A percentile compares a stretch with the other conserved stretches of the same genome.
Conservation (phyloP, 2,797 vertebrate genomes). For the Eulemur mongoz region DNA sequence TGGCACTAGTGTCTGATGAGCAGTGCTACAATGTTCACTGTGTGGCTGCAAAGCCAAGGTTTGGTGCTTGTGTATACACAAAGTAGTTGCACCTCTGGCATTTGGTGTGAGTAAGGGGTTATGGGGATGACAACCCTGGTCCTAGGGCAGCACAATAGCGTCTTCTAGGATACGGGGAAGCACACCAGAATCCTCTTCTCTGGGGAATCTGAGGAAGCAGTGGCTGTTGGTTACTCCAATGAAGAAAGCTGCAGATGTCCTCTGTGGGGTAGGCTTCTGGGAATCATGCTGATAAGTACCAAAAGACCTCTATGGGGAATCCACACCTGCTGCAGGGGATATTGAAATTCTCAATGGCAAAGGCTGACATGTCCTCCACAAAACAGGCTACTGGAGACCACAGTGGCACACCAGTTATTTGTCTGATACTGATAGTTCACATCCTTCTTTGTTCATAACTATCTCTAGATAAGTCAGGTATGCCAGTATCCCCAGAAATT, state of each 20-base stretch:
- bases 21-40: neutral
- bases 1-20: neutral
- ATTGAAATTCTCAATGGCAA: neutral
- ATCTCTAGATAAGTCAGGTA: neutral
- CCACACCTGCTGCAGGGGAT: neutral
- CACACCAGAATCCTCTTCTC: neutral
- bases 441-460: neutral
- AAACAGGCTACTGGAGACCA: neutral
- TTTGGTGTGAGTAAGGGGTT: neutral
- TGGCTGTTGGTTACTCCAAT: neutral
- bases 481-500: neutral
- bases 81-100: neutral
- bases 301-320: neutral
- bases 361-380: neutral
- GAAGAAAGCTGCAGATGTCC: neutral
- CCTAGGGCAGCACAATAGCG: too few species aligned
- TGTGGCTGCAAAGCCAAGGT: neutral
- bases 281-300: too few species aligned
- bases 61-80: neutral
- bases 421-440: neutral
- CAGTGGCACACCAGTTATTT: too few species aligned
- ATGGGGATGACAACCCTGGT: too few species aligned
- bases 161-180: neutral
- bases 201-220: neutral
- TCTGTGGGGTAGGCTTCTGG: neutral